A percentile compares a stretch with the other conserved stretches of the same genome.
phyloP scores from a whole-genome alignment of 2,797 vertebrate genomes.

The Centropyge bicolor region DNA sequence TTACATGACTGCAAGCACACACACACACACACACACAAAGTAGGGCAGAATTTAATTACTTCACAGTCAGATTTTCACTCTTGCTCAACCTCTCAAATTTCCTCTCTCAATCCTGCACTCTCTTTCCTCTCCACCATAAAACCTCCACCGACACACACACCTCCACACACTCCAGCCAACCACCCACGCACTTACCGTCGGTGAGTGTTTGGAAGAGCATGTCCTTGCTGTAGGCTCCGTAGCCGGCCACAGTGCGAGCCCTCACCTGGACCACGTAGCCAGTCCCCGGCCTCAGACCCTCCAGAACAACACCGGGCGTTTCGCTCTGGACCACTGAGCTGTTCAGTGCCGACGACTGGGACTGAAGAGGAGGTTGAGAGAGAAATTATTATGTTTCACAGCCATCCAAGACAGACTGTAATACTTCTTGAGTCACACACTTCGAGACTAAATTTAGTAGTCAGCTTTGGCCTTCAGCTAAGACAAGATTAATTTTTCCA shows the following conservation, averaged over 20 bases:
- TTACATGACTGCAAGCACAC: constrained; percentile 44
- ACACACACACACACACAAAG: constrained; percentile 34
- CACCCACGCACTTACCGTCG: constrained; percentile 87
- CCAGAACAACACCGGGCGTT: constrained; percentile 89
- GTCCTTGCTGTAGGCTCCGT: constrained; percentile 94
- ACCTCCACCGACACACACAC: constrained; percentile 41
- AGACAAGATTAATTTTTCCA: constrained; percentile 34
- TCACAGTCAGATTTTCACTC: constrained; percentile 58
- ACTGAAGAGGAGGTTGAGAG: constrained; percentile 74
- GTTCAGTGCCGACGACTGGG: constrained; percentile 89
- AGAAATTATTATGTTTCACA: constrained; percentile 33
- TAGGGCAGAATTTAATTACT: constrained; percentile 66
- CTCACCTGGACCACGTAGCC: constrained; percentile 95
- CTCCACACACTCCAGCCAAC: constrained; percentile 36
- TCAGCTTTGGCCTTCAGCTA: constrained; percentile 34
- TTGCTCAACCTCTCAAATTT: constrained; percentile 41
- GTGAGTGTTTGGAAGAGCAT: constrained; percentile 98
- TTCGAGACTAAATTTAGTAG: constrained; percentile 28
- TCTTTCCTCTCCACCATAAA: constrained; percentile 41
- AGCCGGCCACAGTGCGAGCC: constrained; percentile 92
- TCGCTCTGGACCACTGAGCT: constrained; percentile 91
- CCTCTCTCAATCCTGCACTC: constrained; percentile 35
- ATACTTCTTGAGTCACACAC: constrained; percentile 34
- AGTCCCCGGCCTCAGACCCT: constrained; percentile 90
- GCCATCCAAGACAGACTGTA: constrained; percentile 8